Base-by-base conservation (phyloP, 2,113 vertebrate genomes). In the Zonotrichia leucophrys region DNA sequence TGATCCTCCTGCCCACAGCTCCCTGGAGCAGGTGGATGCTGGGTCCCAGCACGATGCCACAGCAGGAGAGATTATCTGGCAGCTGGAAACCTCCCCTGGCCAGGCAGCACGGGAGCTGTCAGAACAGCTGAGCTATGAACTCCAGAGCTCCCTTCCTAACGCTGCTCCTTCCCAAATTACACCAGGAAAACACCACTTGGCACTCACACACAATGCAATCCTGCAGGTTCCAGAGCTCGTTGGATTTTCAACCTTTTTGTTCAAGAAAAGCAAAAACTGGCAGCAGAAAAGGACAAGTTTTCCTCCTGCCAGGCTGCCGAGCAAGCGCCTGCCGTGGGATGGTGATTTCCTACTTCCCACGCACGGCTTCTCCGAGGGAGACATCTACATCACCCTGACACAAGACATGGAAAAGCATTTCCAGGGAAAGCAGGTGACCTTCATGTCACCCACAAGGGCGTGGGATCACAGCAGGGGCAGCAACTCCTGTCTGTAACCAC, bases 311-410 rank as follows among this genome's bases (percentile, higher is more conserved):
- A 49, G 59, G n/a, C 49, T 78, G 82, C 46, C 9, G 2, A 81
- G 64, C 0, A 1, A 75, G 39, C 0, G 0, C 62, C 33, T 7
- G 2, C 74, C 21, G 70, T 2, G 16, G 76, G 83, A 58, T 1
- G 1, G 87, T 7, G 2, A 39, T 80, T 81, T 87, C 87, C 60
- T 77, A 55, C 59, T 42, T 83, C 64, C 68, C 73, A 37, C 7
- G 0, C 1, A 2, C 0, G 1, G 55, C 77, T 1, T 0, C 60
- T 93, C 59, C 1, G 0, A 79, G 37, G 35, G 39, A 39, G 13
- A 59, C 1, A 1, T 2, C 84, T 10, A 21, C 44, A 64, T 35
- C 59, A 58, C 28, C 31, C 28, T 3, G 1, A 73, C 52, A 66
- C 4, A 4, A 55, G 27, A 67, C 56, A 50, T 44, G 33, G 2